These are phyloP conservation scores for Herpailurus yagouaroundi DNA, from an alignment of 2,113 vertebrate species.

Conservation along the genomic window DNA sequence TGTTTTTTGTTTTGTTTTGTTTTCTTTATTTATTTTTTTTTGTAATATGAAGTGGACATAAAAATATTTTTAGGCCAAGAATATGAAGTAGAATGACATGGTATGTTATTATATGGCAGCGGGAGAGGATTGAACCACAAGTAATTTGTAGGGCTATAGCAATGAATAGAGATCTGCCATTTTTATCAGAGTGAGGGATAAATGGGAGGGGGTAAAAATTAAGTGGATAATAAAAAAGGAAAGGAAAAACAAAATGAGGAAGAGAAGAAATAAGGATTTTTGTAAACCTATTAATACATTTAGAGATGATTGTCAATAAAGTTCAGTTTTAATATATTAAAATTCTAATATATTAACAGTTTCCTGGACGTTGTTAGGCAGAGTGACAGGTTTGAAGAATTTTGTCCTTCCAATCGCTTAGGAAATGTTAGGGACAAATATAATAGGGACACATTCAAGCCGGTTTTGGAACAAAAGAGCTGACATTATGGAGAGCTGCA, in stretches of 20 bases:
- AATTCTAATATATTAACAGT: neutral
- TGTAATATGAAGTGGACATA: neutral
- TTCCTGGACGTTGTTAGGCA: neutral
- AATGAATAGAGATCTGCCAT: neutral
- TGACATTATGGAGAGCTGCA: neutral
- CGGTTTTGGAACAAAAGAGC: neutral
- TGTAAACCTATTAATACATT: neutral
- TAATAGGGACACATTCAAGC: accelerated
- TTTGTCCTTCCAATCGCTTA: neutral
- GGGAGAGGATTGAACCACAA: neutral
- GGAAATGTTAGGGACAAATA: accelerated
- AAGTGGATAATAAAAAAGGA: neutral
- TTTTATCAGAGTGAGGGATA: neutral
- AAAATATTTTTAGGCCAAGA: neutral
- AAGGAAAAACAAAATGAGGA: neutral
- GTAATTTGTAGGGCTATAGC: neutral
- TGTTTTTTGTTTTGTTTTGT: neutral
- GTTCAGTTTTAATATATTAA: neutral
- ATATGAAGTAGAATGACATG: neutral
- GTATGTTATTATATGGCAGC: too few species aligned
- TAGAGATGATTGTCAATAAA: neutral
- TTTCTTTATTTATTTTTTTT: neutral
- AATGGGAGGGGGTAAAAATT: neutral
- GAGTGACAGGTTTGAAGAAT: neutral
- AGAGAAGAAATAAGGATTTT: neutral